These are phyloP conservation scores for Aproaerema taeniolella DNA, from an alignment of 2,888 invertebrate genomes.

Conservation along the genomic window DNA sequence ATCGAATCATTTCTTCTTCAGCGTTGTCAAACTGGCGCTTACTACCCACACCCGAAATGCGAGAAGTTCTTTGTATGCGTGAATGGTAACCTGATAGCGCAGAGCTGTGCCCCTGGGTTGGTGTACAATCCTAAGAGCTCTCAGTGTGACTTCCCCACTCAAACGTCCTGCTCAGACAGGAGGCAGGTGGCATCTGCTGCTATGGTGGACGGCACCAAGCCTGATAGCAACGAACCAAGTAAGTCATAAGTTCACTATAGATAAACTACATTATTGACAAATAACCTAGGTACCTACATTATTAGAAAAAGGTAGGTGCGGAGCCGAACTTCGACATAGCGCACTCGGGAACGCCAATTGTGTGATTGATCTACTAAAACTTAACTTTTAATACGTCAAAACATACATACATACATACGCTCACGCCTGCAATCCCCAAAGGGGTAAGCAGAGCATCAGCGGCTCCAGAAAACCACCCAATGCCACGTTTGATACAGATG, in stretches of 20 bases:
- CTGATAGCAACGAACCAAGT: constrained; percentile 30
- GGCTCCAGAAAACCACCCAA: too few relatives aligned
- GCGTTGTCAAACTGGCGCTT: constrained; percentile 83
- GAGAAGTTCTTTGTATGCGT: constrained; percentile 87
- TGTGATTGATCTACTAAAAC: too few relatives aligned
- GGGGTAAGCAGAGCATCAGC: too few relatives aligned
- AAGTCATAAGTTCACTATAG: too few relatives aligned
- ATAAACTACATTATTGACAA: neutral
- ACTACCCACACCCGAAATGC: constrained; percentile 85
- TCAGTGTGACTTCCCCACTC: constrained; percentile 86
- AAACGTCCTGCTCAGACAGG: constrained; percentile 77
- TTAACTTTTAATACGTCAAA: too few relatives aligned
- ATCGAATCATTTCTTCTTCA: constrained; percentile 27
- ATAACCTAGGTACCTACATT: neutral
- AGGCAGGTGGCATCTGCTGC: constrained; percentile 41
- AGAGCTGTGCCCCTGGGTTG: constrained; percentile 86
- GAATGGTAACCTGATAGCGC: constrained; percentile 82
- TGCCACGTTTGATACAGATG: too few relatives aligned
- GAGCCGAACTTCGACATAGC: too few relatives aligned
- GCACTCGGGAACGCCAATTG: too few relatives aligned
- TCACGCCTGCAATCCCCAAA: too few relatives aligned
- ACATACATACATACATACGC: too few relatives aligned
- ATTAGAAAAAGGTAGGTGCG: too few relatives aligned
- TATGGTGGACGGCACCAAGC: constrained; percentile 36
- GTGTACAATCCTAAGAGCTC: constrained; percentile 82